Evolutionary conservation across 1,140 invertebrate genomes (phyloP).

Genomic region (Pteromalus puparum): DNA sequence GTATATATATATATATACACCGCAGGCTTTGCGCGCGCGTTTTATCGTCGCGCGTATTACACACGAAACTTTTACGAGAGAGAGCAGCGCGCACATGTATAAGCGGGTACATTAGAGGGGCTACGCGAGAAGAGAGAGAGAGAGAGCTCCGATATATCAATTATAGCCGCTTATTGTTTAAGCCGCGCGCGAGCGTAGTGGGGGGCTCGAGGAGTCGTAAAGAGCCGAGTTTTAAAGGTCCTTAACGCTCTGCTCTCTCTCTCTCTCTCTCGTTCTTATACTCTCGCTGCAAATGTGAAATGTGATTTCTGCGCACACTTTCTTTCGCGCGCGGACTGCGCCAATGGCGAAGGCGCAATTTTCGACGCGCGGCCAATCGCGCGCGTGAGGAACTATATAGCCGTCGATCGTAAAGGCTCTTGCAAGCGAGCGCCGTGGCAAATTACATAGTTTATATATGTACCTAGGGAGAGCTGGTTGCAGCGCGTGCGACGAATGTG

Average conservation of each 20-base stretch:
- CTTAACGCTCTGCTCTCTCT: conserved; percentile 16
- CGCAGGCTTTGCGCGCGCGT: conserved; percentile 26
- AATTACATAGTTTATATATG: conserved; percentile 41
- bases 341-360: conserved; percentile 43
- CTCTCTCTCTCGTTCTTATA: background rate
- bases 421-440: background rate
- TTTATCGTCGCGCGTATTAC: conserved; percentile 49
- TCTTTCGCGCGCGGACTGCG: conserved; percentile 24
- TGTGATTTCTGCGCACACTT: conserved; percentile 24
- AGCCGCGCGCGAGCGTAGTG: background rate
- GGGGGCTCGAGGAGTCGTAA: conserved; percentile 28
- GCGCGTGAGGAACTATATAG: background rate
- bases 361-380: conserved; percentile 33
- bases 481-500: conserved; percentile 13
- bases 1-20: too few relatives aligned
- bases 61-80: conserved; percentile 45
- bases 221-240: conserved; percentile 35
- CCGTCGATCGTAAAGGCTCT: conserved; percentile 31
- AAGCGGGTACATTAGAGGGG: conserved; percentile 41
- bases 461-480: too few relatives aligned
- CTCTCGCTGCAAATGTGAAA: background rate
- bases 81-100: background rate
- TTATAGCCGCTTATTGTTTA: conserved; percentile 51
- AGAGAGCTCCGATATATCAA: conserved; percentile 46
- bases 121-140: background rate